Base-by-base conservation (phyloP, 2,888 invertebrate genomes). In the Pandemis heparana region DNA sequence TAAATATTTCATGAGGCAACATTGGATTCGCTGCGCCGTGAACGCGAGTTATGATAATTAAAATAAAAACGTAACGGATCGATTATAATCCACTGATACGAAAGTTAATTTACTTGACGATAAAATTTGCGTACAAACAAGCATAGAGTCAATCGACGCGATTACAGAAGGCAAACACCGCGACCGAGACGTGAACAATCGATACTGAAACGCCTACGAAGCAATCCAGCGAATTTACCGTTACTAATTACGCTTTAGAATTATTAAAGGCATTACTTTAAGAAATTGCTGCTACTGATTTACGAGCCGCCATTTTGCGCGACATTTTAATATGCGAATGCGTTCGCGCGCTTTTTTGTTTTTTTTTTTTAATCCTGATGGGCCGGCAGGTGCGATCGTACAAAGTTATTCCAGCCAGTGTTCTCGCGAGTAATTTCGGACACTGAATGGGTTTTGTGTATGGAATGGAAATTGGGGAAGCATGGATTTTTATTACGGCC, bases 211-310 rank as follows among this genome's bases (percentile, higher is more conserved):
- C 75, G 77, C 77, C 76, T 78, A 74, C 77, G 73, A 66, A 65
- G 71, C 81, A 83, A 83, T 81, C 83, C 83, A 82, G 84, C 82
- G 77, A 84, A 89, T 89, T 89, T 88, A 88, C 91, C 90, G 88
- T 91, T 86, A 87, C 91, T 93, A 94, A 94, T 92, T 90, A 92
- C 85, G 80, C 85, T 91, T 92, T 88, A 89, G 90, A 89, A 89
- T 92, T 92, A 91, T 90, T 92, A 92, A 87, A 87, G 85, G 85
- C 84, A 85, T 87, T 85, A 87, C 82, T 80, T 85, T 83, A 85
- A 90, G 91, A 89, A 92, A 92, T 92, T 90, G 87, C 89, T 81
- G 86, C 86, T 85, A 85, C 87, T 92, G 92, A 94, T 93, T 92
- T 92, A 92, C 85, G 86, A 86, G 80, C 81, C 81, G 89, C 92